Evolutionary conservation across 2,888 invertebrate genomes (phyloP).

Genomic region (Belgica antarctica): DNA sequence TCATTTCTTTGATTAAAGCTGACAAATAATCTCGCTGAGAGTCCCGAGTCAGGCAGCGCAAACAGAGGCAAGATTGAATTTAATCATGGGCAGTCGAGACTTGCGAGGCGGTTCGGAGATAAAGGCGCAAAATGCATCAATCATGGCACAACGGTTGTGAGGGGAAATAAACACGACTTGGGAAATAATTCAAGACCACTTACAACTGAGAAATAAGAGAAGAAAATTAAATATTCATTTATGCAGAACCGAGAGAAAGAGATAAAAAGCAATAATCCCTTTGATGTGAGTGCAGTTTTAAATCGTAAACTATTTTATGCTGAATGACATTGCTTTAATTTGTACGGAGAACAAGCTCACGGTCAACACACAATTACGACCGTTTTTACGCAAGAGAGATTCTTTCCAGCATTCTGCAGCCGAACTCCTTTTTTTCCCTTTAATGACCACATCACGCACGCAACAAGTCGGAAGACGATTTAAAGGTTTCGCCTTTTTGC

Average conservation of each 20-base stretch:
- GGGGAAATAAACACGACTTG: constrained; percentile 9
- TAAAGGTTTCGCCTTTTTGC: not conserved
- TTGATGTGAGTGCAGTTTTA: constrained; percentile 23
- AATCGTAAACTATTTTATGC: constrained; percentile 25
- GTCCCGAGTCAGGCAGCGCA: not conserved
- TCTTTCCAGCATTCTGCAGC: not conserved
- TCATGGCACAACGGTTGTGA: constrained; percentile 8
- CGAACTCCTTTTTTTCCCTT: not conserved
- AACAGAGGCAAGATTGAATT: not conserved
- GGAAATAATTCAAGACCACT: constrained; percentile 20
- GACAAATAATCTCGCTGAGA: constrained; percentile 32
- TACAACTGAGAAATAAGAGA: not conserved
- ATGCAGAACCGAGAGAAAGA: constrained; percentile 32
- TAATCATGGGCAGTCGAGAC: constrained; percentile 5
- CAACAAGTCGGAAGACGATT: not conserved
- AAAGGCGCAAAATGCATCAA: constrained; percentile 19
- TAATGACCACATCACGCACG: constrained; percentile 19
- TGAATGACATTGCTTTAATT: constrained; percentile 21
- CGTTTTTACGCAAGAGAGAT: not conserved
- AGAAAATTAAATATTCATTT: constrained; percentile 34
- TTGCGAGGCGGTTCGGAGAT: constrained; percentile 2
- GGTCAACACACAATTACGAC: constrained; percentile 11
- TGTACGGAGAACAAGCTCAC: not conserved
- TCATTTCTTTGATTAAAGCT: constrained; percentile 29
- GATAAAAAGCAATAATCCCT: constrained; percentile 9